A percentile compares a stretch with the other conserved stretches of the same genome.
Conservation (phyloP, 2,888 invertebrate genomes). For the Herminia tarsipennalis region DNA sequence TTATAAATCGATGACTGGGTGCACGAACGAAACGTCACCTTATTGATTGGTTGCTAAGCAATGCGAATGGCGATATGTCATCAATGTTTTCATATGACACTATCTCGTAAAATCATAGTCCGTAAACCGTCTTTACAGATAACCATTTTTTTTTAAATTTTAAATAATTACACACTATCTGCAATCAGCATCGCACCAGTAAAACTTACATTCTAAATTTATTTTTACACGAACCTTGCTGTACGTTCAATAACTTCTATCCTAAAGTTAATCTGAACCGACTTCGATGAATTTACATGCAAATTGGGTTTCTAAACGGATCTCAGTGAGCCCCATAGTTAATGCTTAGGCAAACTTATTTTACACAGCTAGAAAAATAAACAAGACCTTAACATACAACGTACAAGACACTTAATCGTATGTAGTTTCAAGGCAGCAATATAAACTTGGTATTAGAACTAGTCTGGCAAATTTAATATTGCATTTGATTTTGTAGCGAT, state of each 20-base stretch:
- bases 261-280: constrained; percentile 72
- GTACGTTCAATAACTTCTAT: constrained; percentile 59
- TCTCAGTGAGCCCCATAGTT: constrained; percentile 71
- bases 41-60: no score
- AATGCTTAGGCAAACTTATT: constrained; percentile 53
- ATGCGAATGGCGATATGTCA: no score
- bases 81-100: no score
- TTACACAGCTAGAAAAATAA: background rate
- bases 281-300: constrained; percentile 80
- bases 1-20: no score
- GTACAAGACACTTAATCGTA: constrained; percentile 30
- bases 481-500: constrained; percentile 39
- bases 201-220: background rate
- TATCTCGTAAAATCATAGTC: no score
- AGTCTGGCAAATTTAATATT: constrained; percentile 57
- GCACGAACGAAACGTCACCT: no score
- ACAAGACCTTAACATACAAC: background rate
- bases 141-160: no score
- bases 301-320: constrained; percentile 79
- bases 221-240: constrained; percentile 11
- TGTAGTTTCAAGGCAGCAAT: constrained; percentile 17
- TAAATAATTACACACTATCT: no score
- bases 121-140: no score
- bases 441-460: constrained; percentile 51
- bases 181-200: background rate